Conservation (phyloP, 2,888 invertebrate genomes). For the Disparrhopalites patrizii region DNA sequence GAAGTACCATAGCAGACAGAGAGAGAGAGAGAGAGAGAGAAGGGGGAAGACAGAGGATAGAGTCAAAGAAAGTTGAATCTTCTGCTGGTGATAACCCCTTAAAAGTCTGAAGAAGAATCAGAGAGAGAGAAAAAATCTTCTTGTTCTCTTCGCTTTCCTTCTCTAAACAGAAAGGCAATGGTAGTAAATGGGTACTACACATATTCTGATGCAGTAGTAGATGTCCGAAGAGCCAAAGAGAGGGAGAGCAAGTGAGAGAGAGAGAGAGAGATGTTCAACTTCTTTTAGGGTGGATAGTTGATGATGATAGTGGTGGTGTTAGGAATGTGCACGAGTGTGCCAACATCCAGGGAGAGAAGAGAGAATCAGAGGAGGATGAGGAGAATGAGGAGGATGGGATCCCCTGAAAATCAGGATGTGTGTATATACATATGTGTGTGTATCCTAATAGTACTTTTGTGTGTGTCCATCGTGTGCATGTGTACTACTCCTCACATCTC, state of each 20-base stretch:
- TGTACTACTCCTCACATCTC: neutral
- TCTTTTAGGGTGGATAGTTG: neutral
- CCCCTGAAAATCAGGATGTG: neutral
- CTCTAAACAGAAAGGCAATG: too few relatives aligned
- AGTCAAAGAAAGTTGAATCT: too few relatives aligned
- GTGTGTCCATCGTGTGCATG: neutral
- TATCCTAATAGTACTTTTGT: too few relatives aligned
- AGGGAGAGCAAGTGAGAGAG: neutral
- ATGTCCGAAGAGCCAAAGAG: too few relatives aligned
- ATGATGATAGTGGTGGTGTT: neutral
- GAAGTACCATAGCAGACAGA: neutral
- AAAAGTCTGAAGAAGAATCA: neutral
- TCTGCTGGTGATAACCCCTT: too few relatives aligned
- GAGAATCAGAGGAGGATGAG: neutral
- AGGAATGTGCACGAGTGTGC: neutral
- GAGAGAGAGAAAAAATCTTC: neutral
- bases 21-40: neutral
- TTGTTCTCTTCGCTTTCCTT: too few relatives aligned
- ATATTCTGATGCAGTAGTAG: too few relatives aligned
- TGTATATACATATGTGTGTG: too few relatives aligned
- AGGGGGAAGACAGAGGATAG: too few relatives aligned
- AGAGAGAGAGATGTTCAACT: neutral
- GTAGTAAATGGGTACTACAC: too few relatives aligned
- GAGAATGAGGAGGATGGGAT: neutral
- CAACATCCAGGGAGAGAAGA: too few relatives aligned